Evolutionary conservation across 2,797 vertebrate species (phyloP).

Genomic region (Diplodus puntazzo): DNA sequence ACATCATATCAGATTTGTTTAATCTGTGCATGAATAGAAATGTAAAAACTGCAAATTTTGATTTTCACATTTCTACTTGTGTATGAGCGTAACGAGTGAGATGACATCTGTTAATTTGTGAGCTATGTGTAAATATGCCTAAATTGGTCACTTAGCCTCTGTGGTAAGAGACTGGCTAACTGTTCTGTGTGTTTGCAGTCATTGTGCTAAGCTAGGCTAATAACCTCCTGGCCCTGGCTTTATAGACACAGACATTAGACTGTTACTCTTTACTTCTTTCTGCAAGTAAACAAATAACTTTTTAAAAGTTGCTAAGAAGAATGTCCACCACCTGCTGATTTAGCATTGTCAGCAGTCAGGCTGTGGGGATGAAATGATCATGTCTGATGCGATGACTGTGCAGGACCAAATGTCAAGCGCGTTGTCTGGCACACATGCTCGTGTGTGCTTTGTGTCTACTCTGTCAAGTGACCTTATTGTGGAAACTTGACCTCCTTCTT

Average conservation of each 20-base stretch:
- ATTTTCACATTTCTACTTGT: not conserved
- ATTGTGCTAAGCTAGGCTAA: conserved; percentile 24
- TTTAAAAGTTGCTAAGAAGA: conserved; percentile 2
- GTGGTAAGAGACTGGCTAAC: not conserved
- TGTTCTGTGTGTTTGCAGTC: not conserved
- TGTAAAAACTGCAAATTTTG: not conserved
- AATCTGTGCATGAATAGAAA: not conserved
- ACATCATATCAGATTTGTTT: not conserved
- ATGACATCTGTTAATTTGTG: not conserved
- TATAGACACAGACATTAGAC: not conserved
- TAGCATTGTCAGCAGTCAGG: not conserved
- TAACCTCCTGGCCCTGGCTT: not conserved
- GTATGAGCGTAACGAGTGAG: not conserved
- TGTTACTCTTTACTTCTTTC: not conserved
- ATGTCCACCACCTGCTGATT: not conserved
- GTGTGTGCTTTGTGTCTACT: conserved; percentile 23
- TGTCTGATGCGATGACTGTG: not conserved
- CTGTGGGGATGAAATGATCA: not conserved
- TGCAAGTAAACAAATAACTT: not conserved
- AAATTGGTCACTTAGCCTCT: not conserved
- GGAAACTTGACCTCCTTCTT: conserved; percentile 33
- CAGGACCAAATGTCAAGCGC: not conserved
- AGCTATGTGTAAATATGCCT: not conserved
- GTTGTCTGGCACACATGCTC: not conserved
- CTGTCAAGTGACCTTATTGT: conserved; percentile 26